A percentile compares a stretch with the other conserved stretches of the same genome.
Evolutionary conservation across 2,888 invertebrate species (phyloP).

Genomic region (Drosophila mayaguana): DNA sequence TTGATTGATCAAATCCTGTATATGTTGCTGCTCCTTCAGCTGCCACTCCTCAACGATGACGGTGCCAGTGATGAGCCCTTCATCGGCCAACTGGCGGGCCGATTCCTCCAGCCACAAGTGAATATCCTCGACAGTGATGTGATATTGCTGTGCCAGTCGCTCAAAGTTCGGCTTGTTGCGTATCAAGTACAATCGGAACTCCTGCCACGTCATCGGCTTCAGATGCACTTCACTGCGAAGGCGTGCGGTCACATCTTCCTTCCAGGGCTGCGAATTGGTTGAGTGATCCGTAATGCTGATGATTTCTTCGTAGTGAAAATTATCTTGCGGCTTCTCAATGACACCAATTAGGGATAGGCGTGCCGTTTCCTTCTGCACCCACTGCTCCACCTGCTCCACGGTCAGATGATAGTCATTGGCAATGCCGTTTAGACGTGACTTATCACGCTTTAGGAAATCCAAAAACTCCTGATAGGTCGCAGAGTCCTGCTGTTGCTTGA

Average conservation of each 20-base stretch:
- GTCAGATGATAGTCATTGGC: conserved; percentile 80
- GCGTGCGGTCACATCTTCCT: conserved; percentile 67
- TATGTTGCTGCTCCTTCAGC: conserved; percentile 67
- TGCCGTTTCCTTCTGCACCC: conserved; percentile 81
- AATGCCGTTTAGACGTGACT: conserved; percentile 71
- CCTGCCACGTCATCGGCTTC: conserved; percentile 73
- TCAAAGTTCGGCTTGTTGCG: conserved; percentile 70
- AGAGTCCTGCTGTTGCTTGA: conserved; percentile 72
- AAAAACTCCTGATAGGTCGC: conserved; percentile 74
- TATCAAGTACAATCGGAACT: conserved; percentile 75
- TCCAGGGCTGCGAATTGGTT: conserved; percentile 65
- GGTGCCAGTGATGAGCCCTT: conserved; percentile 68
- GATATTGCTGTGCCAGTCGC: conserved; percentile 73
- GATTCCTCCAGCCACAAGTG: conserved; percentile 74
- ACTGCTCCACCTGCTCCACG: conserved; percentile 81
- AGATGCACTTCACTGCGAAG: conserved; percentile 65
- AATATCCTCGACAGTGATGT: conserved; percentile 78
- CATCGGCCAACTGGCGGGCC: conserved; percentile 59
- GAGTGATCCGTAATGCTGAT: conserved; percentile 48
- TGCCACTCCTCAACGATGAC: conserved; percentile 75
- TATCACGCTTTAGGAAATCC: conserved; percentile 76
- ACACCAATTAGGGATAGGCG: conserved; percentile 73
- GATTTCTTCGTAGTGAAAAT: conserved; percentile 54
- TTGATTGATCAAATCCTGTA: conserved; percentile 76
- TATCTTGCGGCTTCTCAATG: conserved; percentile 66